phyloP scores from a whole-genome alignment of 2,888 invertebrate genomes.

The Drosophila mulleri region DNA sequence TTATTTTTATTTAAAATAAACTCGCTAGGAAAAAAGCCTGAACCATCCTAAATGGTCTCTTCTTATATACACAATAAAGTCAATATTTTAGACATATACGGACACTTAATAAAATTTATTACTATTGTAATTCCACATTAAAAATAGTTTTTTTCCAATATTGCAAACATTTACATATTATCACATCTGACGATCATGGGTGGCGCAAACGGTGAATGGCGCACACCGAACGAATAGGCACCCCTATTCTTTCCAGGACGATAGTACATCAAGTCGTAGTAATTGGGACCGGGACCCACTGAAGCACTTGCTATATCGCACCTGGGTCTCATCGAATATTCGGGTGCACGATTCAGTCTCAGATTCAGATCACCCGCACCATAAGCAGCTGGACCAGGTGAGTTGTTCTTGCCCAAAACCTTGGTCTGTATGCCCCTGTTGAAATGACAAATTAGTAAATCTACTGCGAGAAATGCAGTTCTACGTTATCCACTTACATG shows the following conservation, averaged over 20 bases:
- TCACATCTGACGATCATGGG: conserved; percentile 84
- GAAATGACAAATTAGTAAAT: background rate
- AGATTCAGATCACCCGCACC: conserved; percentile 68
- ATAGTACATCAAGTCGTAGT: conserved; percentile 78
- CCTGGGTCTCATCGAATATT: conserved; percentile 73
- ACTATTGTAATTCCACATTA: conserved; percentile 7
- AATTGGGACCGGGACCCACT: conserved; percentile 79
- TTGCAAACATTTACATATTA: conserved; percentile 75
- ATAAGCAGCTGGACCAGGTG: conserved; percentile 84
- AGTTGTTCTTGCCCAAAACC: conserved; percentile 43
- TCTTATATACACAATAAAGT: too few relatives aligned
- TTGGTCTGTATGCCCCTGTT: conserved; percentile 73
- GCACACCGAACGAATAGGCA: conserved; percentile 82
- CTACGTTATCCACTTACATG: conserved; percentile 73
- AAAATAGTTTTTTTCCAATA: conserved; percentile 61
- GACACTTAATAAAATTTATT: conserved; percentile 11
- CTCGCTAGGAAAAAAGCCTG: too few relatives aligned
- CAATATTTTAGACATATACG: background rate
- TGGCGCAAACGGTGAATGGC: conserved; percentile 79
- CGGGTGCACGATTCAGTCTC: conserved; percentile 67
- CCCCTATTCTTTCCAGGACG: conserved; percentile 77
- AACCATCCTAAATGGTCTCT: too few relatives aligned
- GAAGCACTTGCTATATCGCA: conserved; percentile 18
- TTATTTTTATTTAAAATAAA: too few relatives aligned
- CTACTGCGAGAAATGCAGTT: rapidly evolving